Evolutionary conservation across 53 echinoderm and acorn worm genomes (phyloP).

Genomic region (Crossaster papposus): DNA sequence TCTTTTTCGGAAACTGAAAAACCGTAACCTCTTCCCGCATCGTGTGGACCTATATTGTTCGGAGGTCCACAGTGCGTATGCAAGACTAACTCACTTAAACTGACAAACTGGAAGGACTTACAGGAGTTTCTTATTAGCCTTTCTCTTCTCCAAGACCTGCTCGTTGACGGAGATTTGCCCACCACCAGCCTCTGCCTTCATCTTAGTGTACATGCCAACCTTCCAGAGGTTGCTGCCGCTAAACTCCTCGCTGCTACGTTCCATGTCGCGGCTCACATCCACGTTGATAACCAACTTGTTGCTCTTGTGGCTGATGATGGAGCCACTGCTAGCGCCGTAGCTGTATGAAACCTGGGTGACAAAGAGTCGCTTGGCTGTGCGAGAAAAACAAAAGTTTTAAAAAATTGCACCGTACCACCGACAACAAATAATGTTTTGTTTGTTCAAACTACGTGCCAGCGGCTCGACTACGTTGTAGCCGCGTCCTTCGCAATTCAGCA

Average conservation of each 20-base stretch:
- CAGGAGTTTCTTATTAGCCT: slow-evolving; percentile 34
- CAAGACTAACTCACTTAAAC: no score
- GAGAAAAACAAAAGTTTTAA: not conserved
- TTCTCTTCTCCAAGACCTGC: slow-evolving; percentile 43
- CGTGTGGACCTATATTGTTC: no score
- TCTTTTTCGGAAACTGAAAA: no score
- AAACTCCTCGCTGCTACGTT: slow-evolving; percentile 13
- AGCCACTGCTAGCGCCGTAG: slow-evolving; percentile 16
- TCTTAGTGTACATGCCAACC: slow-evolving; percentile 44
- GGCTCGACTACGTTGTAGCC: no score
- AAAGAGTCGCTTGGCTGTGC: slow-evolving; percentile 26
- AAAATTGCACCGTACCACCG: no score
- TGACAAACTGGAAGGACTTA: slow-evolving; percentile 2
- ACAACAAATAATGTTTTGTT: no score
- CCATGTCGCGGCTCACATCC: slow-evolving; percentile 1
- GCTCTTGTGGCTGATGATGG: slow-evolving; percentile 31
- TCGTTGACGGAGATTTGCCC: slow-evolving; percentile 51
- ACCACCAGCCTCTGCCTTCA: slow-evolving; percentile 72
- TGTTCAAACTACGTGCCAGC: no score
- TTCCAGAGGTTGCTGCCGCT: slow-evolving; percentile 27
- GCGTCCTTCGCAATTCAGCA: no score
- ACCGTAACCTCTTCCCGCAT: no score
- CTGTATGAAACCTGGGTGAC: not conserved
- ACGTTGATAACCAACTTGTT: slow-evolving; percentile 17
- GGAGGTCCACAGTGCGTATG: no score